These are phyloP conservation scores for Calosoma granatense DNA, from an alignment of 1,140 invertebrate species.

Conservation along the genomic window DNA sequence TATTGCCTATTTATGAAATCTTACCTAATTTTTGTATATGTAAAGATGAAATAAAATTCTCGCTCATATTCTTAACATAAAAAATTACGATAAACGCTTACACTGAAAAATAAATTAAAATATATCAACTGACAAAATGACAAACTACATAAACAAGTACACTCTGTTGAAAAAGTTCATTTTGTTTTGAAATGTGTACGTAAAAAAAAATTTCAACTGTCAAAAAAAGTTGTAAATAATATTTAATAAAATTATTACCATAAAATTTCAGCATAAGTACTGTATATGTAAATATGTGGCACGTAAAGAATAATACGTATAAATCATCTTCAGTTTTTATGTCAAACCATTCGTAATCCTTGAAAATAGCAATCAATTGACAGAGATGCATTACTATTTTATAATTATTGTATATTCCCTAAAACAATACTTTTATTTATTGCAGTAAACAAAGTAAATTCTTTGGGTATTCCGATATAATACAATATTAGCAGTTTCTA, in stretches of 20 bases:
- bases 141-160: neutral
- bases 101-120: neutral
- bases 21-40: constrained; percentile 30
- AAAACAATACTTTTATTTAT: too few species aligned
- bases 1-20: constrained; percentile 5
- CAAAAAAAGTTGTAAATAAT: neutral
- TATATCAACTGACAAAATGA: neutral
- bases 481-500: neutral
- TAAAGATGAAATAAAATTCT: constrained; percentile 24
- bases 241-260: constrained; percentile 11
- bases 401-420: neutral
- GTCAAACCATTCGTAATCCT: constrained; percentile 7
- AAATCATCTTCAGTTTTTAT: constrained; percentile 14
- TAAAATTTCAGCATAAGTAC: constrained; percentile 13
- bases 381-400: neutral
- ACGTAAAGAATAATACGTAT: constrained; percentile 14
- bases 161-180: neutral
- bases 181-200: too few species aligned
- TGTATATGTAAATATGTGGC: constrained; percentile 16
- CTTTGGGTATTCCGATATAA: neutral
- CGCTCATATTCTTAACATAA: constrained; percentile 16
- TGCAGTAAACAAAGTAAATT: too few species aligned
- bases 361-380: neutral
- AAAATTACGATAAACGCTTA: neutral
- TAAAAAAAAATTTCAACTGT: too few species aligned